These are phyloP conservation scores for Pachycephus smyrnensis DNA, from an alignment of 2,888 invertebrate genomes.

Conservation along the genomic window DNA sequence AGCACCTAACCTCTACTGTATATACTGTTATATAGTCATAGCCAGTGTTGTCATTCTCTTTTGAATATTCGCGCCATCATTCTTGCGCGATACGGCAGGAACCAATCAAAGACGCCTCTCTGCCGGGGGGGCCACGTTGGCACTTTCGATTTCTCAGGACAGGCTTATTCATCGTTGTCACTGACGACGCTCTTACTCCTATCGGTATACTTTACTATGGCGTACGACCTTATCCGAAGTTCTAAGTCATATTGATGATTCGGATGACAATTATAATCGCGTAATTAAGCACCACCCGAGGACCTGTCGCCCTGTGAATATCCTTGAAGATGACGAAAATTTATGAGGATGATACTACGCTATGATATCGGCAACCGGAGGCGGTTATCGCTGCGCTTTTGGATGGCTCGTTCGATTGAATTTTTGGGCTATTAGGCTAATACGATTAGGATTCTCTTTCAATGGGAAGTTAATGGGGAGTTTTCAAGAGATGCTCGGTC, in stretches of 20 bases:
- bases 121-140: not conserved
- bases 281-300: constrained; percentile 15
- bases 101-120: not conserved
- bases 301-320: constrained; percentile 1
- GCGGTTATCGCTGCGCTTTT: not conserved
- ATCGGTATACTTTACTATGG: not conserved
- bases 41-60: not conserved
- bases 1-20: not conserved
- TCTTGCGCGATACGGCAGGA: not conserved
- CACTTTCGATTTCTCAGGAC: not conserved
- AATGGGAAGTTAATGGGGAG: no score
- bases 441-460: no score
- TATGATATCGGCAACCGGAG: not conserved
- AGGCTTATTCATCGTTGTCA: not conserved
- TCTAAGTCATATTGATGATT: constrained; percentile 11
- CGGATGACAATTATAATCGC: constrained; percentile 12
- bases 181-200: not conserved
- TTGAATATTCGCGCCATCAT: not conserved
- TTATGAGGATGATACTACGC: constrained; percentile 10
- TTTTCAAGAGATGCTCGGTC: not conserved
- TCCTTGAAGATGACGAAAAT: constrained; percentile 14
- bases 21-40: not conserved
- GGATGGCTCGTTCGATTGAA: no score
- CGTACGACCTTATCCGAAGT: not conserved
- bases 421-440: no score